phyloP scores from a whole-genome alignment of 2,113 vertebrate species.

The Electrona antarctica region DNA sequence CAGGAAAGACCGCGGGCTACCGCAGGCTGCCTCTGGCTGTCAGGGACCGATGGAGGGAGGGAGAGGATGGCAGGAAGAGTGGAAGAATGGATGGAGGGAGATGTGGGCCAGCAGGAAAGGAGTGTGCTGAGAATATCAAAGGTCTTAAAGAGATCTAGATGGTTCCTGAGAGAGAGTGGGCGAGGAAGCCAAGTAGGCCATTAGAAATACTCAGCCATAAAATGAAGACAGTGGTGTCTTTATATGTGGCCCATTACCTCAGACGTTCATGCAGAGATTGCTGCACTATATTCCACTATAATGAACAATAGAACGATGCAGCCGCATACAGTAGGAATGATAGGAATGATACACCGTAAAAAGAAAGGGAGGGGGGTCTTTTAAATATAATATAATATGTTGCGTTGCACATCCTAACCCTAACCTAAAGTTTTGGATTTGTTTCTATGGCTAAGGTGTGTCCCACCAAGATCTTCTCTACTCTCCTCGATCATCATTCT shows the following conservation, averaged over 20 bases:
- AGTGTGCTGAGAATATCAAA: conserved; percentile 67
- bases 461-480: conserved; percentile 8
- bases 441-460: background rate
- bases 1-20: conserved; percentile 60
- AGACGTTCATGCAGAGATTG: conserved; percentile 68
- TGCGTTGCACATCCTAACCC: conserved; percentile 24
- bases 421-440: conserved; percentile 7
- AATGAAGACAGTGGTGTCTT: conserved; percentile 77
- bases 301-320: conserved; percentile 70
- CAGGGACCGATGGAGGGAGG: conserved; percentile 39
- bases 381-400: conserved; percentile 58
- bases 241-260: conserved; percentile 77
- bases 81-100: conserved; percentile 65
- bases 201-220: conserved; percentile 77
- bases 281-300: conserved; percentile 67
- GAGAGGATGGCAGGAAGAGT: conserved; percentile 40
- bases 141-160: conserved; percentile 71
- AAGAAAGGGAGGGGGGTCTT: conserved; percentile 23
- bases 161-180: conserved; percentile 67
- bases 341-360: conserved; percentile 60
- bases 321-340: conserved; percentile 9
- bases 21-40: conserved; percentile 57
- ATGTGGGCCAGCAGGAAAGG: conserved; percentile 55
- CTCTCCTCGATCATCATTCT: background rate
- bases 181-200: conserved; percentile 77